Conservation (phyloP, 2,797 vertebrate species). For the Tamandua tetradactyla region DNA sequence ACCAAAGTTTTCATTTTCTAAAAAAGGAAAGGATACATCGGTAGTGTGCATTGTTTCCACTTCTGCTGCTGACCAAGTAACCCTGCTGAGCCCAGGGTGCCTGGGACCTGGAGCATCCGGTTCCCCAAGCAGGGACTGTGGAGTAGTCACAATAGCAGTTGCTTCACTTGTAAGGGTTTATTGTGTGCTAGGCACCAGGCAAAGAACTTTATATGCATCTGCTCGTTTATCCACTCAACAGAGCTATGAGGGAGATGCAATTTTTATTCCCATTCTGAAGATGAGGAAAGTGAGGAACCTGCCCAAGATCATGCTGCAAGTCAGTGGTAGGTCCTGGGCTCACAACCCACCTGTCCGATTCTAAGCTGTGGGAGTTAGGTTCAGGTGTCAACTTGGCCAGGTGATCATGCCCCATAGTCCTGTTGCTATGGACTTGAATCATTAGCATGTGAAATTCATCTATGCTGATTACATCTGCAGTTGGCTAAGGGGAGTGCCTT, state of each 20-base stretch:
- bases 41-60: neutral
- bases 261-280: neutral
- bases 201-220: neutral
- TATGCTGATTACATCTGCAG: no score
- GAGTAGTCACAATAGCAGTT: no score
- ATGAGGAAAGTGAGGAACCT: neutral
- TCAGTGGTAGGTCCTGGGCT: no score
- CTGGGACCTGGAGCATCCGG: neutral
- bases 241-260: neutral
- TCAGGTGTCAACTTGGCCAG: no score
- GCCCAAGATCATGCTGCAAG: neutral
- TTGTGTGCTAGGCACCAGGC: neutral
- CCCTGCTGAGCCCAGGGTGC: neutral
- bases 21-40: neutral
- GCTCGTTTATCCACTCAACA: neutral
- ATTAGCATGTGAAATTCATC: no score
- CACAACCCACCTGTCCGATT: neutral
- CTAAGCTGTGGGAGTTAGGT: no score
- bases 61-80: neutral
- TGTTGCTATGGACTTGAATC: no score
- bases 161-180: neutral
- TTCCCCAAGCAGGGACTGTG: neutral
- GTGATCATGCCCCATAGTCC: no score
- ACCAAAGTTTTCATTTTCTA: neutral
- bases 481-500: no score